Percentiles rank a stretch among this genome's conserved stretches.
Evolutionary conservation across 2,888 invertebrate genomes (phyloP).

Genomic region (Cheilosia urbana): DNA sequence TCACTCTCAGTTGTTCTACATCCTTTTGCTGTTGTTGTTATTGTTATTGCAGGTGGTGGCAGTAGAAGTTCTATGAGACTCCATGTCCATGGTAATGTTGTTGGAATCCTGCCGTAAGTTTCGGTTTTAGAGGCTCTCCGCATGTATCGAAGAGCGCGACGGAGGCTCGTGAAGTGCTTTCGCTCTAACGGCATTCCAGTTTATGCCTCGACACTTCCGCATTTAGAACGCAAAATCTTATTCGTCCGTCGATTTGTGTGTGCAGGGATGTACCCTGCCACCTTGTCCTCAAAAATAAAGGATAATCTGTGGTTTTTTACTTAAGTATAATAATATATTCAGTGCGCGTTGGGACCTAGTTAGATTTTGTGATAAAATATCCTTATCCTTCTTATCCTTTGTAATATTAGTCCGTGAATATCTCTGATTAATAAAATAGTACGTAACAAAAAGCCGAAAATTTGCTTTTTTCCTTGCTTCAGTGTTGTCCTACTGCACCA

Average conservation of each 20-base stretch:
- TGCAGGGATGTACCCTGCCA: constrained; percentile 52
- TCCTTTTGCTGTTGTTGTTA: constrained; percentile 44
- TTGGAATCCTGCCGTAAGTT: constrained; percentile 65
- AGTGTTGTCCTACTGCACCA: constrained; percentile 50
- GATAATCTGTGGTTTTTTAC: constrained; percentile 18
- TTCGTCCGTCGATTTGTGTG: constrained; percentile 56
- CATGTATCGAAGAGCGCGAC: constrained; percentile 45
- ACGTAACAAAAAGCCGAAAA: constrained; percentile 38
- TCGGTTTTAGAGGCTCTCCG: constrained; percentile 42
- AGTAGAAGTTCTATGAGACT: constrained; percentile 3
- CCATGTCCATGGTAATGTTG: constrained; percentile 46
- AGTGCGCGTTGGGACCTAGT: constrained; percentile 6
- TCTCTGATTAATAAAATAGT: constrained; percentile 6
- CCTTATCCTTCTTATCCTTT: not conserved
- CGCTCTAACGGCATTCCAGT: constrained; percentile 76
- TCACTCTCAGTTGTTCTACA: constrained; percentile 61
- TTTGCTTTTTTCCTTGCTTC: constrained; percentile 33
- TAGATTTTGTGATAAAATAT: constrained; percentile 42
- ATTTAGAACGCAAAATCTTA: constrained; percentile 70
- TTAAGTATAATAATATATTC: not conserved
- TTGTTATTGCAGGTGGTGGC: not conserved
- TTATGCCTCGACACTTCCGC: constrained; percentile 77
- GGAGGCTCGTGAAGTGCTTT: constrained; percentile 75
- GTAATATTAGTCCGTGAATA: constrained; percentile 3
- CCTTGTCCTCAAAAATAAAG: constrained; percentile 43